Conservation (phyloP, 2,888 invertebrate species). For the Xanthorhoe spadicearia region DNA sequence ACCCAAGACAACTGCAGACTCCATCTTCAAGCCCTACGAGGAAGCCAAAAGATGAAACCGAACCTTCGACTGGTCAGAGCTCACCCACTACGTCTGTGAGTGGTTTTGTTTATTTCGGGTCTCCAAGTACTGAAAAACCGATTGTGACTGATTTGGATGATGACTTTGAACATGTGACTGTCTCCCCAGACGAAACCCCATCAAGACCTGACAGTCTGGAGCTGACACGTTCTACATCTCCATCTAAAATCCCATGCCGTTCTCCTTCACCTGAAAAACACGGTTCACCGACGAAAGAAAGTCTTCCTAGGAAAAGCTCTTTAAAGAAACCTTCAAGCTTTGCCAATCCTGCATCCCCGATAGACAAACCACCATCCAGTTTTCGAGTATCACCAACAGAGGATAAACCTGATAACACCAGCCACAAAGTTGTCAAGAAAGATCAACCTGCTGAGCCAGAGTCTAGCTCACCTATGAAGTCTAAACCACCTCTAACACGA, state of each 20-base stretch:
- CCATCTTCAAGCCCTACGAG: slow-evolving; percentile 83
- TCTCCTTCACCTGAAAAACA: slow-evolving; percentile 74
- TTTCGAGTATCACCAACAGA: slow-evolving; percentile 71
- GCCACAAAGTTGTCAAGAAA: slow-evolving; percentile 63
- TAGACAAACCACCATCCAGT: slow-evolving; percentile 74
- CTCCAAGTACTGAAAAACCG: slow-evolving; percentile 60
- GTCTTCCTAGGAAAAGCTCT: slow-evolving; percentile 76
- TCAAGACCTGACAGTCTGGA: slow-evolving; percentile 55
- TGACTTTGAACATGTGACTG: slow-evolving; percentile 54
- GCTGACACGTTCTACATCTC: slow-evolving; percentile 61
- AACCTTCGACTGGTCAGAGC: slow-evolving; percentile 75
- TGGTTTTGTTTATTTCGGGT: slow-evolving; percentile 79
- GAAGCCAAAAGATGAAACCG: slow-evolving; percentile 66
- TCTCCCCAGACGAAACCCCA: slow-evolving; percentile 47
- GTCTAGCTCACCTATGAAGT: slow-evolving; percentile 62
- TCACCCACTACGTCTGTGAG: slow-evolving; percentile 84
- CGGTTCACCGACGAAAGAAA: slow-evolving; percentile 60
- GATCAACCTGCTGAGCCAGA: slow-evolving; percentile 55
- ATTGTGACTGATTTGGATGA: slow-evolving; percentile 73
- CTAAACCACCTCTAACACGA: slow-evolving; percentile 85
- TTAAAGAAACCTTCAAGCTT: slow-evolving; percentile 72
- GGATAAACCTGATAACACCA: slow-evolving; percentile 55
- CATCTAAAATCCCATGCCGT: slow-evolving; percentile 73
- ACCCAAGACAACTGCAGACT: slow-evolving; percentile 71
- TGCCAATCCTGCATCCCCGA: slow-evolving; percentile 57